Evolutionary conservation across 1,140 invertebrate species (phyloP).

Genomic region (Heliconius eleuchia): DNA sequence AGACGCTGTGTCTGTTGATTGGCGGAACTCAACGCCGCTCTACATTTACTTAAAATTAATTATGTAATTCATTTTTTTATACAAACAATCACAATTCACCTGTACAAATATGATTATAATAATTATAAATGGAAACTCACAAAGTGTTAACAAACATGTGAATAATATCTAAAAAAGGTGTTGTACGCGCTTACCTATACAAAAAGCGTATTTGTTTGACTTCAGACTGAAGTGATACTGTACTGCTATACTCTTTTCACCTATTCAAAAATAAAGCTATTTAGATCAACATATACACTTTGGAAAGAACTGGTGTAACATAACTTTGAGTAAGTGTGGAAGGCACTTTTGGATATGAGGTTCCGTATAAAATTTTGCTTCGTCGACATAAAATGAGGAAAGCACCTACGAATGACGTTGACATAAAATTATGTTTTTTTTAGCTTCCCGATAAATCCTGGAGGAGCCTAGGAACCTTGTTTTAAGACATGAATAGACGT

Average conservation of each 20-base stretch:
- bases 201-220: not conserved
- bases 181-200: not conserved
- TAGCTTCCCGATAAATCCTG: too few species aligned
- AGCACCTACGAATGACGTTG: too few species aligned
- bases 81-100: too few species aligned
- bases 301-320: not conserved
- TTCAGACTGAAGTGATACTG: not conserved
- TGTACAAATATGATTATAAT: not conserved
- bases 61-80: too few species aligned
- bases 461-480: too few species aligned
- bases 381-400: too few species aligned
- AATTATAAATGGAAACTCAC: not conserved
- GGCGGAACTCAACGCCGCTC: too few species aligned
- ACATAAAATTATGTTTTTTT: too few species aligned
- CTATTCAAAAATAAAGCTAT: conserved; percentile 2
- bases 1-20: too few species aligned
- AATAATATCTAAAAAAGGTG: not conserved
- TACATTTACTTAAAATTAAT: too few species aligned
- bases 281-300: conserved; percentile 3
- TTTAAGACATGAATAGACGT: too few species aligned
- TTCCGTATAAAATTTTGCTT: not conserved
- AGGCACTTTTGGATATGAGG: not conserved
- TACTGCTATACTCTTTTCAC: not conserved
- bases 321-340: not conserved
- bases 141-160: not conserved